phyloP scores from a whole-genome alignment of 2,888 invertebrate genomes.

The Operophtera brumata region DNA sequence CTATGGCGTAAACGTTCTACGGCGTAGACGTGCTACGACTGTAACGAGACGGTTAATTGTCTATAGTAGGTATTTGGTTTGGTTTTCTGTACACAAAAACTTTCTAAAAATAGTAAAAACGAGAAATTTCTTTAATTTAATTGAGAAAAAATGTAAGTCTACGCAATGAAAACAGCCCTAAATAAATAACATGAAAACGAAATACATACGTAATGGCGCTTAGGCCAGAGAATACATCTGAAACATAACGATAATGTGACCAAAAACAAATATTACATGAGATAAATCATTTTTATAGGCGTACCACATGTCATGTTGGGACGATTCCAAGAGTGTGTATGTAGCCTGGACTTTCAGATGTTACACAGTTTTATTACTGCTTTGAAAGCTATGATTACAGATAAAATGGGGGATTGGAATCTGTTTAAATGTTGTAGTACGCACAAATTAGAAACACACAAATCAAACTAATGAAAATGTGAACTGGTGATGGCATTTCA shows the following conservation, averaged over 20 bases:
- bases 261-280: slow-evolving; percentile 43
- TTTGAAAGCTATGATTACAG: background rate
- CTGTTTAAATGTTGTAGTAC: too few species aligned
- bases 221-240: slow-evolving; percentile 16
- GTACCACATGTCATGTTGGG: slow-evolving; percentile 36
- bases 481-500: too few species aligned
- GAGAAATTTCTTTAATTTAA: too few species aligned
- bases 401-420: background rate
- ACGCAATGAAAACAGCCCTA: background rate
- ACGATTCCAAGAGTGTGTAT: slow-evolving; percentile 24
- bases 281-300: slow-evolving; percentile 46
- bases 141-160: background rate
- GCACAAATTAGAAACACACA: too few species aligned
- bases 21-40: slow-evolving; percentile 14
- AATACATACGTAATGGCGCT: slow-evolving; percentile 7
- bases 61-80: background rate
- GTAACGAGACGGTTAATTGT: background rate
- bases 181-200: slow-evolving; percentile 4
- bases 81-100: background rate
- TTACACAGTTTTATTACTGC: slow-evolving; percentile 12
- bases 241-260: slow-evolving; percentile 32
- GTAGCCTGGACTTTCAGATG: slow-evolving; percentile 14
- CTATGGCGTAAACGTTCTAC: slow-evolving; percentile 15
- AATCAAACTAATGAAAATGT: too few species aligned
- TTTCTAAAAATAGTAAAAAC: too few species aligned